These are phyloP conservation scores for Watsonalla binaria DNA, from an alignment of 2,888 invertebrate species.

Conservation along the genomic window DNA sequence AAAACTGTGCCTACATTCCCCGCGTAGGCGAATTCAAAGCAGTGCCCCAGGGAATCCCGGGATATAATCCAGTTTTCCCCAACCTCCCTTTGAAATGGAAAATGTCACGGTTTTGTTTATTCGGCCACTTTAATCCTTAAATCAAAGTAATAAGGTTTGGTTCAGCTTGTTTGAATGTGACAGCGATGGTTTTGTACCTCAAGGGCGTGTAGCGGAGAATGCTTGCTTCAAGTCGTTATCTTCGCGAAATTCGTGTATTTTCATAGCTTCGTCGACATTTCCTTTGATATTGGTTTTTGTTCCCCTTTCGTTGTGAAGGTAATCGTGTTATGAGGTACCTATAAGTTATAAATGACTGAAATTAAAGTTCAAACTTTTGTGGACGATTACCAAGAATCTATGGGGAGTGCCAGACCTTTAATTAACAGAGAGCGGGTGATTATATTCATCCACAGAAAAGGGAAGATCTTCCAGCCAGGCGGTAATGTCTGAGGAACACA, in stretches of 20 bases:
- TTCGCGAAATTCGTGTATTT: not conserved
- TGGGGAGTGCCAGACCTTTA: too few species aligned
- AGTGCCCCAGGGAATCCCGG: slow-evolving; percentile 37
- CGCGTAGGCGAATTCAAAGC: slow-evolving; percentile 4
- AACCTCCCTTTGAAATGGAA: slow-evolving; percentile 49
- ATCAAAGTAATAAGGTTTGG: slow-evolving; percentile 6
- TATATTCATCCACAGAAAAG: too few species aligned
- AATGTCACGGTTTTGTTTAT: slow-evolving; percentile 26
- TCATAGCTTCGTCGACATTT: not conserved
- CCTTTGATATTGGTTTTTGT: not conserved
- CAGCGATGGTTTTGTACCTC: not conserved
- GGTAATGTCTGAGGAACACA: too few species aligned
- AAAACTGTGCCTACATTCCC: not conserved
- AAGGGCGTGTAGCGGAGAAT: not conserved
- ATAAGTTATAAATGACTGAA: too few species aligned
- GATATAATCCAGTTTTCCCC: slow-evolving; percentile 67
- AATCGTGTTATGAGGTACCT: too few species aligned
- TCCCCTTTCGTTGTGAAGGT: too few species aligned
- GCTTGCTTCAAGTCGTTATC: not conserved
- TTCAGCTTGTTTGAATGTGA: slow-evolving; percentile 1
- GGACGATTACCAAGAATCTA: too few species aligned
- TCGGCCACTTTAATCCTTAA: slow-evolving; percentile 15
- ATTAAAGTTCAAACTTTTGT: too few species aligned
- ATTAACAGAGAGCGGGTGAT: too few species aligned
- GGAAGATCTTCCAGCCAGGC: too few species aligned